These are phyloP conservation scores for Athalia circularis DNA, from an alignment of 2,888 invertebrate species.

Conservation along the genomic window DNA sequence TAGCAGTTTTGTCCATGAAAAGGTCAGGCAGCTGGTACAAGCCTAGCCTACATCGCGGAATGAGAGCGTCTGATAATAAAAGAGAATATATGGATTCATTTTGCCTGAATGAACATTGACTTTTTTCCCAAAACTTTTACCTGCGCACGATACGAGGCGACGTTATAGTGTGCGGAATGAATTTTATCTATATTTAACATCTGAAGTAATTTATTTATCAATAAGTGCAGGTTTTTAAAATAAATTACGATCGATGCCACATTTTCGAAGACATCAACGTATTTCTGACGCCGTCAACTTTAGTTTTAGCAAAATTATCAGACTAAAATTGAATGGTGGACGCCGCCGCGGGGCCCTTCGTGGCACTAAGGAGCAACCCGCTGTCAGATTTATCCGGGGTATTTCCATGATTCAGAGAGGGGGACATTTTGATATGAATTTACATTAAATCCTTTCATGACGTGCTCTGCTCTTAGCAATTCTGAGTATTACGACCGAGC, in stretches of 20 bases:
- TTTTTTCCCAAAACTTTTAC: too few species aligned
- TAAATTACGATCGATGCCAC: too few species aligned
- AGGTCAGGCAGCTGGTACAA: conserved; percentile 12
- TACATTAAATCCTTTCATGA: background rate
- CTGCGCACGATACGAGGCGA: too few species aligned
- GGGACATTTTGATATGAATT: conserved; percentile 19
- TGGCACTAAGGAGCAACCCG: background rate
- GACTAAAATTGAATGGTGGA: too few species aligned
- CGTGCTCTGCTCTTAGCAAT: background rate
- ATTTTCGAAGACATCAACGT: too few species aligned
- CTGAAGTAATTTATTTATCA: too few species aligned
- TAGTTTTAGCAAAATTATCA: too few species aligned
- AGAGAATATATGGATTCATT: background rate
- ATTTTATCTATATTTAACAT: too few species aligned
- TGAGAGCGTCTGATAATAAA: background rate
- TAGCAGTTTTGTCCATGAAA: conserved; percentile 4
- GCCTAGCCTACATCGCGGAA: background rate
- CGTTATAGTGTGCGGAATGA: too few species aligned
- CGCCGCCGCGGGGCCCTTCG: background rate
- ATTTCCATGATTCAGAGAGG: background rate
- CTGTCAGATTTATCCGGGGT: background rate
- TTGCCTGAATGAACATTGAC: too few species aligned
- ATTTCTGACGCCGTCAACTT: too few species aligned
- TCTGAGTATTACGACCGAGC: background rate
- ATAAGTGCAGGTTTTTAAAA: too few species aligned